Evolutionary conservation across 2,888 invertebrate genomes (phyloP).

Genomic region (Dicycla oo): DNA sequence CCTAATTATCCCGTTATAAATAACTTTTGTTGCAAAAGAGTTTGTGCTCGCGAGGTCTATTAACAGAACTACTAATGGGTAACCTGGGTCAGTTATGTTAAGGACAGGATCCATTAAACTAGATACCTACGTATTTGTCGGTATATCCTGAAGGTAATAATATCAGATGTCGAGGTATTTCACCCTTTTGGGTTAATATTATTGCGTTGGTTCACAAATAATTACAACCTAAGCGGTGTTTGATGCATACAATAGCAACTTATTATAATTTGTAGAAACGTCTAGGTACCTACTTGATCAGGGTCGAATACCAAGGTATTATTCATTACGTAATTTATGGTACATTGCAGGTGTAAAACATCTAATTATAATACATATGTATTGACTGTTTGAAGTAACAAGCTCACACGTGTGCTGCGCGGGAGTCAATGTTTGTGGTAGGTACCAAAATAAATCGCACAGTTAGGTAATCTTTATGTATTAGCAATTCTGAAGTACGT

Average conservation of each 20-base stretch:
- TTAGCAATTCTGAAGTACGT: neutral
- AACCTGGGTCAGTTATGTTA: no score
- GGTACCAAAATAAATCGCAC: constrained; percentile 12
- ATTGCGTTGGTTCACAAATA: neutral
- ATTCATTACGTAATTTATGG: neutral
- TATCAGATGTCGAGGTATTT: no score
- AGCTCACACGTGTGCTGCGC: neutral
- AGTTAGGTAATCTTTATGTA: no score
- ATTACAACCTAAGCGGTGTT: neutral
- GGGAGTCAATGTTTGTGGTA: constrained; percentile 14
- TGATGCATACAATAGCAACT: neutral
- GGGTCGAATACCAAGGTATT: constrained; percentile 13
- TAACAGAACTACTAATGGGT: no score
- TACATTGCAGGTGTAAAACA: constrained; percentile 2
- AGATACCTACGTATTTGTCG: no score
- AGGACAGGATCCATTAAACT: no score
- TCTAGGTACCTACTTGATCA: constrained; percentile 1
- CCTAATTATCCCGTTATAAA: no score
- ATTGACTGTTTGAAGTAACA: neutral
- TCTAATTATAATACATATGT: constrained; percentile 12
- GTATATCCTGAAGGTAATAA: no score
- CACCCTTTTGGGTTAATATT: no score
- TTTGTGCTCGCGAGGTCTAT: no score
- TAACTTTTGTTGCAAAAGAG: no score
- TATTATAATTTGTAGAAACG: no score